Evolutionary conservation across 2,888 invertebrate species (phyloP).

Genomic region (Mystacides longicornis): DNA sequence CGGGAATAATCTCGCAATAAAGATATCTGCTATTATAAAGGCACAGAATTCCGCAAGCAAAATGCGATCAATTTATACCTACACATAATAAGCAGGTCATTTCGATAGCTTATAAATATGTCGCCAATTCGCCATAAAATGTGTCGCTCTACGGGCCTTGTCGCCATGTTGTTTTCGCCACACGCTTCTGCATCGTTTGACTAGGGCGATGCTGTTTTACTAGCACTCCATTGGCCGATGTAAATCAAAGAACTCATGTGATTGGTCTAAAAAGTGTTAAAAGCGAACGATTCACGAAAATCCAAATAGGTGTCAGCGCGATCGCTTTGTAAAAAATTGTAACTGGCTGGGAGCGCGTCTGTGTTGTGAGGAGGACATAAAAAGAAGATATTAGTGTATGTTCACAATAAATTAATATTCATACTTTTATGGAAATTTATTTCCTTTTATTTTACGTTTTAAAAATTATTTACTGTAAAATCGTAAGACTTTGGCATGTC

Average conservation of each 20-base stretch:
- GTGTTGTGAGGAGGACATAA: not conserved
- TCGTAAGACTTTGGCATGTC: too few species aligned
- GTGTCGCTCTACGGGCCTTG: conserved; percentile 14
- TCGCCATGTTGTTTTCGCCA: conserved; percentile 12
- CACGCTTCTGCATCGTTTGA: conserved; percentile 11
- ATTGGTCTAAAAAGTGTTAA: conserved; percentile 2
- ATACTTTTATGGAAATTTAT: not conserved
- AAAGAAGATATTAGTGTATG: not conserved
- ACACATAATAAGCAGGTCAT: too few species aligned
- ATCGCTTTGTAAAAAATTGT: conserved; percentile 11
- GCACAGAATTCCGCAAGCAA: too few species aligned
- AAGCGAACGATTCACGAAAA: conserved; percentile 9
- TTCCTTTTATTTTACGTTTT: not conserved
- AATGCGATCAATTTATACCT: too few species aligned
- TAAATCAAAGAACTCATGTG: not conserved
- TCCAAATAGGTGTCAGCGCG: conserved; percentile 22
- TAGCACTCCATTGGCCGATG: conserved; percentile 9
- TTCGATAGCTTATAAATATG: too few species aligned
- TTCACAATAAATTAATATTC: not conserved
- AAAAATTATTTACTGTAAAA: too few species aligned
- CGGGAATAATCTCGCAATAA: too few species aligned
- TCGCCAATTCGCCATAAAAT: conserved; percentile 11
- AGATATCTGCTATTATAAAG: too few species aligned
- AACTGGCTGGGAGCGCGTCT: not conserved
- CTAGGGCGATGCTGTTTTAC: not conserved